Conservation (phyloP, 1,140 invertebrate species). For the Luehdorfia chinensis region DNA sequence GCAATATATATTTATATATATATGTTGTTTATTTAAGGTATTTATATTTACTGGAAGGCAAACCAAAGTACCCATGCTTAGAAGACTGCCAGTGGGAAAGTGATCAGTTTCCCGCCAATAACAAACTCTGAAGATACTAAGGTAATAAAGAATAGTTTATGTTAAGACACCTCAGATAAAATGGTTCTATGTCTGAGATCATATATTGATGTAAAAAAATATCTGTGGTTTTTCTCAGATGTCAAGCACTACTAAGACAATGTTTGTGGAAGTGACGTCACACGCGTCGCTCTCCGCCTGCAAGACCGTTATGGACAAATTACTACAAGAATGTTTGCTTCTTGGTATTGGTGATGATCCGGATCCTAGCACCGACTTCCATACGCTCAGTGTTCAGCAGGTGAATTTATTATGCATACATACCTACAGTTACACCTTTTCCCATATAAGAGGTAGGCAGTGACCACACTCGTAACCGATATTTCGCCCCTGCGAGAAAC, state of each 20-base stretch:
- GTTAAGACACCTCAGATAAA: neutral
- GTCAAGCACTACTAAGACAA: conserved; percentile 79
- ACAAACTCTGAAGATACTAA: conserved; percentile 89
- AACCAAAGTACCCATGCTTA: conserved; percentile 84
- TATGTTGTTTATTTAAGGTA: conserved; percentile 71
- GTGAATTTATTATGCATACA: too few relatives aligned
- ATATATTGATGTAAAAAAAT: neutral
- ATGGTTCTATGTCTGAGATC: neutral
- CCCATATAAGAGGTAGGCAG: too few relatives aligned
- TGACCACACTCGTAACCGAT: too few relatives aligned
- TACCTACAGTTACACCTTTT: too few relatives aligned
- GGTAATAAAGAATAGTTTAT: conserved; percentile 54
- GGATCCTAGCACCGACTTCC: conserved; percentile 28
- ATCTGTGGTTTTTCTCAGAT: conserved; percentile 62
- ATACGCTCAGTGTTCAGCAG: conserved; percentile 61
- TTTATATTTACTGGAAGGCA: conserved; percentile 87
- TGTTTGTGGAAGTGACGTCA: conserved; percentile 89
- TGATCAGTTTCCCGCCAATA: conserved; percentile 90
- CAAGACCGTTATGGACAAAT: conserved; percentile 83
- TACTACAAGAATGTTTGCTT: conserved; percentile 81
- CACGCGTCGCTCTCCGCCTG: conserved; percentile 80
- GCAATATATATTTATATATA: too few relatives aligned
- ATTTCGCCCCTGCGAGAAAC: too few relatives aligned
- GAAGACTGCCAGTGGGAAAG: conserved; percentile 79
- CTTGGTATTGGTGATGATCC: conserved; percentile 72